Evolutionary conservation across 2,888 invertebrate species (phyloP).

Genomic region (Lithophane semibrunnea): DNA sequence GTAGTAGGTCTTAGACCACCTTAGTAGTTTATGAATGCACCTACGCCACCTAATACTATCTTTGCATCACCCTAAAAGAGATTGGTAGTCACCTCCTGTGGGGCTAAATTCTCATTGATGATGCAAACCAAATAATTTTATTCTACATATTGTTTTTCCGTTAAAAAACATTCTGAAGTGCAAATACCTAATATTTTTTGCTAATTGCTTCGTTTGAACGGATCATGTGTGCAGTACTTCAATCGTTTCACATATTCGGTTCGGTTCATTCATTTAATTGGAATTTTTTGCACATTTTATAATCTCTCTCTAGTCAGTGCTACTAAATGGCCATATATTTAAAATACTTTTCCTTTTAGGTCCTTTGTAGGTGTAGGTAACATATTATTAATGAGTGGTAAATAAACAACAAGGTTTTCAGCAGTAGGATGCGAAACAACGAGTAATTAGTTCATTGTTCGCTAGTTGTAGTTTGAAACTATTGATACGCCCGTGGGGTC

Average conservation of each 20-base stretch:
- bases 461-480: conserved; percentile 18
- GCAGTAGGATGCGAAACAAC: not conserved
- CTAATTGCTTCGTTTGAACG: not conserved
- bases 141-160: not conserved
- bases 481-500: conserved; percentile 25
- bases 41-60: not conserved
- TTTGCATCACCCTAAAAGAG: not conserved
- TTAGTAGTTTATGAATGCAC: not conserved
- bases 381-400: conserved; percentile 2
- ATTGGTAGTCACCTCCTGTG: not conserved
- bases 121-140: too few species aligned
- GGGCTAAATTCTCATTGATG: not conserved
- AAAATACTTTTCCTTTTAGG: not conserved
- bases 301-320: not conserved
- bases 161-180: not conserved
- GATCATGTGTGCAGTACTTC: not conserved
- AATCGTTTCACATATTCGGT: not conserved
- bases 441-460: conserved; percentile 32
- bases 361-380: too few species aligned
- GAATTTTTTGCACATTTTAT: not conserved
- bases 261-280: not conserved
- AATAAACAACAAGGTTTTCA: not conserved
- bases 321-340: too few species aligned
- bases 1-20: too few species aligned
- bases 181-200: not conserved